phyloP scores from a whole-genome alignment of 2,888 invertebrate species.

The Parthenolecanium corni region DNA sequence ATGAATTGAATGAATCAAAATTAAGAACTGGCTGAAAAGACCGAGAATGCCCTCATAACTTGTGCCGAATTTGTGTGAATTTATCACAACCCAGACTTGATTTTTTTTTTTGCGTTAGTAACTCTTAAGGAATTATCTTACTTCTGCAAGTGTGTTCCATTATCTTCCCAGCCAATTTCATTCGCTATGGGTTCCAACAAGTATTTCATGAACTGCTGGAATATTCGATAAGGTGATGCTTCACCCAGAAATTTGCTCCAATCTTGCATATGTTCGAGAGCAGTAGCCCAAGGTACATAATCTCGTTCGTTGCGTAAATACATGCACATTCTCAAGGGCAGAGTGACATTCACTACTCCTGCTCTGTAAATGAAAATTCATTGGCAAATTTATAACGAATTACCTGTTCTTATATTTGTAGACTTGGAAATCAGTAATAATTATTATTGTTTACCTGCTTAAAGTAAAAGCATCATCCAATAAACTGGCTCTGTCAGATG shows the following conservation, averaged over 20 bases:
- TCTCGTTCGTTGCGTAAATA: constrained; percentile 59
- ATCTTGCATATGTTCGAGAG: constrained; percentile 58
- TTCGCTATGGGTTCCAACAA: constrained; percentile 48
- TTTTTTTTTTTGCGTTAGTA: too few species aligned
- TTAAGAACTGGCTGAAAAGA: too few species aligned
- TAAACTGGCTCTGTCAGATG: constrained; percentile 65
- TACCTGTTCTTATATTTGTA: too few species aligned
- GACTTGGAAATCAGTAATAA: too few species aligned
- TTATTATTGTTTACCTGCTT: constrained; percentile 45
- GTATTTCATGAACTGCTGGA: constrained; percentile 49
- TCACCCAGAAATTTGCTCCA: constrained; percentile 62
- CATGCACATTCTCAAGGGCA: constrained; percentile 52
- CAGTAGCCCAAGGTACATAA: constrained; percentile 76
- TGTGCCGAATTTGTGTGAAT: too few species aligned
- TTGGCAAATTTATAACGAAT: too few species aligned
- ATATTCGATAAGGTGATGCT: constrained; percentile 55
- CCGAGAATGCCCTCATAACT: too few species aligned
- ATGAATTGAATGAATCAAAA: too few species aligned
- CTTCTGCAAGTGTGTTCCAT: constrained; percentile 53
- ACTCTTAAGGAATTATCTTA: constrained; percentile 37
- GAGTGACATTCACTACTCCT: constrained; percentile 50
- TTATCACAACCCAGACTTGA: too few species aligned
- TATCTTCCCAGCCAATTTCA: constrained; percentile 52
- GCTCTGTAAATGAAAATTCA: constrained; percentile 42
- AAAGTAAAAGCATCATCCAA: constrained; percentile 74